Evolutionary conservation across 2,888 invertebrate species (phyloP), one percentile per base, ranked within the genome.

Genomic region (Silvanus unidentatus): DNA sequence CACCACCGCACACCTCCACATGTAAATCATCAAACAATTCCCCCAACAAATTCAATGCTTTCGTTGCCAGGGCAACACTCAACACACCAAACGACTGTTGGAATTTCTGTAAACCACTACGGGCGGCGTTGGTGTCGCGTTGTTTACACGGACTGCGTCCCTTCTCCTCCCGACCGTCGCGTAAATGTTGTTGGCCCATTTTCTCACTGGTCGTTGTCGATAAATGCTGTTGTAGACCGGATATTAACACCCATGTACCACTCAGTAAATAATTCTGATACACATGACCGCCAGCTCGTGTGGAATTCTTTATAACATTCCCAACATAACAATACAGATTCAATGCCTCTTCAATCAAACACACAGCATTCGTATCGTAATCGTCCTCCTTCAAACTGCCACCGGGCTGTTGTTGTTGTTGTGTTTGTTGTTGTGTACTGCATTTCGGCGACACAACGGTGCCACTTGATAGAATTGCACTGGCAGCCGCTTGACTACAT

Each of bases 181-280:
- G 53, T 12, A 65, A 49, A 45, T 71, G 69, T n/a, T n/a, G n/a
- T n/a, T n/a, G n/a, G 2, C 66, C 52, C 11, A 40, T 54, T 64
- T 64, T 73, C 45, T 47, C 77, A 70, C 62, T 42, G 53, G 59
- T 70, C 60, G 61, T 69, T 55, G 74, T 69, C 0, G 79, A 82
- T 42, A 90, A 74, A 48, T 89, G 88, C 49, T 86, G 86, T 69
- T 94, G 92, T 13, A 95, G 77, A 1, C 94, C 94, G 41, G 87
- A 86, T 13, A 93, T 79, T 42, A 94, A 72, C 42, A 93, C 77
- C 93, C 94, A 94, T 0, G 88, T 84, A 6, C 91, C 92, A 55
- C 92, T 84, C 73, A 93, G 79, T 48, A 92, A 76, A 68, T 93
- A 86, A 73, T 95, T 95, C 73, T 94, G 93, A 60, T 89, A 83